phyloP scores from a whole-genome alignment of 2,888 invertebrate species.

The Exephanes ischioxanthus region DNA sequence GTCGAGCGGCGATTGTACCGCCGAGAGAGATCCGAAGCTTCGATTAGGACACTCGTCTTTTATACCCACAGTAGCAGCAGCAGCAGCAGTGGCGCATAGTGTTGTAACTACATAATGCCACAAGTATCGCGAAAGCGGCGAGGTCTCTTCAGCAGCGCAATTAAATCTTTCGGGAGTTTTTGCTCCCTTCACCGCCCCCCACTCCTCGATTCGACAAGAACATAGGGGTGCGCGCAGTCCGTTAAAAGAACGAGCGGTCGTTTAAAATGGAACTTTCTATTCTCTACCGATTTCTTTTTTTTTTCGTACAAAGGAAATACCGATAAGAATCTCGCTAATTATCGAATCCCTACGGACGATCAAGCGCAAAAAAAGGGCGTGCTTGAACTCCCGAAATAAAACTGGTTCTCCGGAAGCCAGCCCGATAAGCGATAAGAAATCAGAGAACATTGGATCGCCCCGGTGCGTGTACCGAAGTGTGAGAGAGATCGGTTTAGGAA shows the following conservation, averaged over 20 bases:
- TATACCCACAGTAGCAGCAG: constrained; percentile 29
- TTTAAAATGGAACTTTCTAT: constrained; percentile 34
- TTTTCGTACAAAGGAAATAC: not conserved
- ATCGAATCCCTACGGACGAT: not conserved
- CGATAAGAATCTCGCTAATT: constrained; percentile 18
- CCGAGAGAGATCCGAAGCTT: constrained; percentile 59
- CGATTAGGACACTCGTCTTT: constrained; percentile 68
- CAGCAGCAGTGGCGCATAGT: not conserved
- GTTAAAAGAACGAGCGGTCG: constrained; percentile 5
- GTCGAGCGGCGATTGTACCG: constrained; percentile 9
- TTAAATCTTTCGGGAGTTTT: constrained; percentile 47
- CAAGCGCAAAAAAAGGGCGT: not conserved
- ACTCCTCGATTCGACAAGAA: not conserved
- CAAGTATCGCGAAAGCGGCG: constrained; percentile 18
- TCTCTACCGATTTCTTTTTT: constrained; percentile 1
- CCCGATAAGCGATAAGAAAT: constrained; percentile 33
- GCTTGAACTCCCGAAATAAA: not conserved
- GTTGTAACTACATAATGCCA: not conserved
- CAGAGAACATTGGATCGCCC: not conserved
- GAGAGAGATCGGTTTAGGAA: constrained; percentile 30
- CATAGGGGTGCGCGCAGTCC: not conserved
- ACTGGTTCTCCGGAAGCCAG: not conserved
- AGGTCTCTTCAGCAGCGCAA: constrained; percentile 34
- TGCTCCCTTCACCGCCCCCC: not conserved
- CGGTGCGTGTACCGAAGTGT: not conserved